Evolutionary conservation across 2,888 invertebrate genomes (phyloP).

Genomic region (Plagodis dolabraria): DNA sequence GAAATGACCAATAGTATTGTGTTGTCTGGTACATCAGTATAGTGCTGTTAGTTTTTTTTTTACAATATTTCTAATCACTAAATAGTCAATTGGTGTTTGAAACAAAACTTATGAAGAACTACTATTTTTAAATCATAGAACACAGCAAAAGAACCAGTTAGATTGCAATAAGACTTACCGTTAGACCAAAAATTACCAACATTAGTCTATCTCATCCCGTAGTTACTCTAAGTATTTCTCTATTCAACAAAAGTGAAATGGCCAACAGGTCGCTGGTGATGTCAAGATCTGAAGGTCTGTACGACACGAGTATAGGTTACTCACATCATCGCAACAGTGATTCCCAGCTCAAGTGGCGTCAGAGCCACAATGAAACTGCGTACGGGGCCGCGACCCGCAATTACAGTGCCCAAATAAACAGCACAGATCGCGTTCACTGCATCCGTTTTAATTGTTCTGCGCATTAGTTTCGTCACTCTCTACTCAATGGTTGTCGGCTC

Average conservation of each 20-base stretch:
- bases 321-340: slow-evolving; percentile 18
- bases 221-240: neutral
- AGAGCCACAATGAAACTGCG: slow-evolving; percentile 57
- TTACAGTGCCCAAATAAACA: slow-evolving; percentile 76
- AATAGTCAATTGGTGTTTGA: too few relatives aligned
- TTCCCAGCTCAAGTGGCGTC: slow-evolving; percentile 29
- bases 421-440: slow-evolving; percentile 62
- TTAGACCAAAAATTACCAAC: too few relatives aligned
- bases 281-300: neutral
- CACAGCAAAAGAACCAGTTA: too few relatives aligned
- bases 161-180: too few relatives aligned
- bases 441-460: slow-evolving; percentile 71
- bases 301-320: slow-evolving; percentile 3
- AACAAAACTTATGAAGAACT: too few relatives aligned
- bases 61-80: too few relatives aligned
- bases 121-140: too few relatives aligned
- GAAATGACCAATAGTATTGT: slow-evolving; percentile 15
- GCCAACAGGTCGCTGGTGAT: too few relatives aligned
- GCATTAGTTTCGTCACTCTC: slow-evolving; percentile 53
- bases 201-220: too few relatives aligned
- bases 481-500: slow-evolving; percentile 50
- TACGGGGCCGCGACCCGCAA: slow-evolving; percentile 72
- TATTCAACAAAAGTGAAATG: neutral
- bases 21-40: slow-evolving; percentile 2
- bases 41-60: neutral